These are phyloP conservation scores for Hyperoodon ampullatus DNA, from an alignment of 2,113 vertebrate species.

Conservation along the genomic window DNA sequence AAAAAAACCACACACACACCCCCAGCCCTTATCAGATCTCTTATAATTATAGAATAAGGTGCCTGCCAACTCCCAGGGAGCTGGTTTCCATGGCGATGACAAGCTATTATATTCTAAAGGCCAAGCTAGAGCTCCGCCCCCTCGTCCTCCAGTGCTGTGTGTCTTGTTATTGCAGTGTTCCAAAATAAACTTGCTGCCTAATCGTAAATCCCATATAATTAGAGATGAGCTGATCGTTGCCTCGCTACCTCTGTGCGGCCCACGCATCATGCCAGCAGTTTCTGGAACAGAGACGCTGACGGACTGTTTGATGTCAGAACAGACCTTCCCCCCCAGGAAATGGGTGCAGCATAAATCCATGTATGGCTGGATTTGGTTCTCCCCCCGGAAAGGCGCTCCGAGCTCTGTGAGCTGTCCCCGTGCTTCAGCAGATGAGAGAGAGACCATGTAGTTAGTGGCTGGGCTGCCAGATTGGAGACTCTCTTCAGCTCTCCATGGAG, in stretches of 20 bases:
- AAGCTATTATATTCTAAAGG: constrained; percentile 80
- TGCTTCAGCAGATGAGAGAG: not conserved
- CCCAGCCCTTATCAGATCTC: constrained; percentile 66
- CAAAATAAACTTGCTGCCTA: constrained; percentile 77
- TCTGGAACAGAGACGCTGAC: not conserved
- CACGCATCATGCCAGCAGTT: constrained; percentile 52
- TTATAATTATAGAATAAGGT: constrained; percentile 75
- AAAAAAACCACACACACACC: constrained; percentile 29
- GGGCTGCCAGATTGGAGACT: not conserved
- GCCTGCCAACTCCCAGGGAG: constrained; percentile 63
- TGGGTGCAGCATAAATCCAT: constrained; percentile 4
- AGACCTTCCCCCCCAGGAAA: constrained; percentile 27
- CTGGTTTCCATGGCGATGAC: constrained; percentile 75
- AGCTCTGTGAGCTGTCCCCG: not conserved
- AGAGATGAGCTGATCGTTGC: constrained; percentile 50
- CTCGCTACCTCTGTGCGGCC: not conserved
- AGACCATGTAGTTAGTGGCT: fast-evolving
- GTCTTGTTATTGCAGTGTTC: constrained; percentile 51
- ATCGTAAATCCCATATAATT: constrained; percentile 61
- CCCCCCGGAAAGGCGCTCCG: not conserved
- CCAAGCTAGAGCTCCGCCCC: constrained; percentile 48
- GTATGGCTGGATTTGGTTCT: not conserved
- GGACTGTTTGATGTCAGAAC: constrained; percentile 67
- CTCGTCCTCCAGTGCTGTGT: constrained; percentile 32
- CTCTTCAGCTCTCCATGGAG: not conserved